phyloP scores from a whole-genome alignment of 2,888 invertebrate species.

The Loripinus fragilis region DNA sequence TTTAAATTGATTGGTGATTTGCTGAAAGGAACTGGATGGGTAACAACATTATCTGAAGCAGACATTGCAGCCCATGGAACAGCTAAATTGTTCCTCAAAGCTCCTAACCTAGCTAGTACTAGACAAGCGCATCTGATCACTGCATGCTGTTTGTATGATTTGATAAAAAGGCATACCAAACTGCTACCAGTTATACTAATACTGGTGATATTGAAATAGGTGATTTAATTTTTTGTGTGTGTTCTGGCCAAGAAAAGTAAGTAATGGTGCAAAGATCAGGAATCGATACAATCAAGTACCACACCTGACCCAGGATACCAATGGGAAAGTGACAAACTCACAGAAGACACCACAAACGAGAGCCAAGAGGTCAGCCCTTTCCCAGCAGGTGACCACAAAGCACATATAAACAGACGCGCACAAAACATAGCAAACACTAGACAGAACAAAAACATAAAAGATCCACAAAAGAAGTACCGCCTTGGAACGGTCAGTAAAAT shows the following conservation, averaged over 20 bases:
- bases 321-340: too few relatives aligned
- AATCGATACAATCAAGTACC: too few relatives aligned
- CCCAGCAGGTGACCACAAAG: too few relatives aligned
- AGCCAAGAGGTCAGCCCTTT: too few relatives aligned
- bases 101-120: slow-evolving; percentile 34
- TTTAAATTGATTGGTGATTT: slow-evolving; percentile 59
- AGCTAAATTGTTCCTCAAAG: slow-evolving; percentile 51
- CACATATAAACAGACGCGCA: too few relatives aligned
- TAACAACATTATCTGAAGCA: slow-evolving; percentile 50
- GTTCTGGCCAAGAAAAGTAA: neutral
- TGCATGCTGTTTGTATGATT: neutral
- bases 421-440: too few relatives aligned
- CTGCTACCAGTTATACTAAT: neutral
- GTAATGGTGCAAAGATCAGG: too few relatives aligned
- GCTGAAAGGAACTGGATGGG: slow-evolving; percentile 70
- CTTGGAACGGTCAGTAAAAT: too few relatives aligned
- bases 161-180: neutral
- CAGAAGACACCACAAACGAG: too few relatives aligned
- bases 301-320: too few relatives aligned
- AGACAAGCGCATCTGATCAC: slow-evolving; percentile 61
- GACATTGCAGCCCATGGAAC: slow-evolving; percentile 59
- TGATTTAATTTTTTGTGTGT: neutral
- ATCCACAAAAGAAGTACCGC: too few relatives aligned
- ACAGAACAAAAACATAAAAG: too few relatives aligned
- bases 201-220: neutral